Conservation (phyloP, 1,140 invertebrate genomes). For the Rhysida immarginata region DNA sequence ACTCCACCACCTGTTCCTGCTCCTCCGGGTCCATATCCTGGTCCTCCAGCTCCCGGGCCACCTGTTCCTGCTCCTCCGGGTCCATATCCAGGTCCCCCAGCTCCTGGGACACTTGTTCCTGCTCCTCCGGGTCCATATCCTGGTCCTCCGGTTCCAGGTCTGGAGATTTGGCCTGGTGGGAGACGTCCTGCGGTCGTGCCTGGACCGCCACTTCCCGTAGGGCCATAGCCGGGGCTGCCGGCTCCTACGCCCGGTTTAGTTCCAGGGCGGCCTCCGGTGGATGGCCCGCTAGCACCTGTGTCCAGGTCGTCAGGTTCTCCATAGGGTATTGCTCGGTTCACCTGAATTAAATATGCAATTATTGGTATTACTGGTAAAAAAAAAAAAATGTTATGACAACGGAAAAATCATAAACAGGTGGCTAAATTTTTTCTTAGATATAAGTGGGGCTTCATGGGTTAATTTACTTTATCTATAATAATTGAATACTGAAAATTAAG, state of each 20-base stretch:
- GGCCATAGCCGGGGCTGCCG: background rate
- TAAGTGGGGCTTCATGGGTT: too few species aligned
- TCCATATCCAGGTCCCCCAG: background rate
- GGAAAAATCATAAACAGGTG: too few species aligned
- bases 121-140: background rate
- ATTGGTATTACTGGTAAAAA: too few species aligned
- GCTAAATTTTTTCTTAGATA: too few species aligned
- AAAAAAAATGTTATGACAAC: too few species aligned
- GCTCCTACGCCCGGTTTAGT: background rate
- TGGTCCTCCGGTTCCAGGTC: background rate
- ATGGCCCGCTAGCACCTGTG: background rate
- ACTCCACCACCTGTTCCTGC: background rate
- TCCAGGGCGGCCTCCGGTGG: background rate
- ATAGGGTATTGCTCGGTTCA: constrained; percentile 2
- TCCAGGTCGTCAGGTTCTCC: constrained; percentile 1
- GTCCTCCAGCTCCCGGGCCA: background rate
- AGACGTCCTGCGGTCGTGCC: background rate
- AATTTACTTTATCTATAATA: too few species aligned
- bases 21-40: background rate
- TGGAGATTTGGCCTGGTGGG: background rate
- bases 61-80: background rate
- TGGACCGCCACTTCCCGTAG: background rate
- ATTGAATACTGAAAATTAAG: too few species aligned
- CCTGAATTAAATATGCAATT: background rate
- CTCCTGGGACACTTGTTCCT: background rate